Base-by-base conservation (phyloP, 2,888 invertebrate species). In the Sarcophaga subvicina region DNA sequence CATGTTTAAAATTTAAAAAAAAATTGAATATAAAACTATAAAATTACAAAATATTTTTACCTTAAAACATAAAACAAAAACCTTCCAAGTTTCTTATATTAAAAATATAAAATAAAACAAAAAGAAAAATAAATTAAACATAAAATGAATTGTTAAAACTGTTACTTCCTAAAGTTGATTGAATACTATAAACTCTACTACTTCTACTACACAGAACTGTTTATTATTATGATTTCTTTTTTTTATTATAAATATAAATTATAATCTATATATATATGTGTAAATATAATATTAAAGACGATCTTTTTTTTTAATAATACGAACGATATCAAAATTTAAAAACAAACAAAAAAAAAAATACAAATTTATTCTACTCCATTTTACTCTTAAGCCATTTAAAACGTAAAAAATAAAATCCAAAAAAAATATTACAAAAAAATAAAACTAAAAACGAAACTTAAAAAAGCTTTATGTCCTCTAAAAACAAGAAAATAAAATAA, bases 381-480 rank as follows among this genome's bases (percentile, higher is more conserved):
- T 79, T 69, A 63, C 63, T 79, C 63, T 79, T 59, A 49, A 67
- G 54, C 54, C 54, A 54, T 54, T 54, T 17, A 54, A 54, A 54
- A 54, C 54, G 5, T 54, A 54, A 59, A 64, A 54, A 72, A 71
- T 10, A 64, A 71, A 63, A 14, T 62, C 12, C 27, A 1, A 76
- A 54, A 54, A 12, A 54, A 14, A 54, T 54, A 14, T 54, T 37
- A 37, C 8, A 37, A 37, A 37, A 37, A 14, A 54, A 54, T 54
- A 54, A 37, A 37, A 14, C 17, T 54, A 70, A 75, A 62, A 86
- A 69, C 76, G 83, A 83, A 86, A 86, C 83, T 72, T 73, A 86
- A 86, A 83, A 62, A 62, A 86, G 86, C 86, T 86, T 86, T 86
- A 86, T 80, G 86, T 86, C 86, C 86, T 86, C 62, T 45, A 69